Evolutionary conservation across 2,888 invertebrate species (phyloP).

Genomic region (Aricia artaxerxes): DNA sequence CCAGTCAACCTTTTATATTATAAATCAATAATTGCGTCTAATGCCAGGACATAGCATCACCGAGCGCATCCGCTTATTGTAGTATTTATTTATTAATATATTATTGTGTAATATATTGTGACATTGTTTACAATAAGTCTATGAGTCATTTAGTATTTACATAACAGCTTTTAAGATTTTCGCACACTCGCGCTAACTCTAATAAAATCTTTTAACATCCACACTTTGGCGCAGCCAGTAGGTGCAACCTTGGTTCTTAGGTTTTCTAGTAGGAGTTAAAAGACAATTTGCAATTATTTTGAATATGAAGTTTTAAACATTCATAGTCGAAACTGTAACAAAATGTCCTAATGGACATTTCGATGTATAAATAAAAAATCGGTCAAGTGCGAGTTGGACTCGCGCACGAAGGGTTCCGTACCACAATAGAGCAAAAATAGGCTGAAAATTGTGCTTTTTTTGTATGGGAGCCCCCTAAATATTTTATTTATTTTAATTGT

Average conservation of each 20-base stretch:
- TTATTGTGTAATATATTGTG: background rate
- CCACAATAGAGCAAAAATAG: no score
- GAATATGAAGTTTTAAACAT: background rate
- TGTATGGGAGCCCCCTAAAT: no score
- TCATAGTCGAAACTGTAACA: no score
- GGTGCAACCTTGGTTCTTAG: background rate
- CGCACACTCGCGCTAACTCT: background rate
- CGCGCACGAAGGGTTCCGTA: no score
- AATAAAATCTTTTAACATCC: conserved; percentile 3
- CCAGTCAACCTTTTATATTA: conserved; percentile 7
- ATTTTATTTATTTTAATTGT: no score
- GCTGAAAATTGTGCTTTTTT: no score
- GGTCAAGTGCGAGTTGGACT: no score
- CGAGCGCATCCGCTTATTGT: conserved; percentile 21
- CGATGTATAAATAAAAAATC: no score
- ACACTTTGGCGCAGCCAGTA: background rate
- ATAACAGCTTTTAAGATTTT: background rate
- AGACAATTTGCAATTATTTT: background rate
- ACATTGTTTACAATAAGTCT: conserved; percentile 10
- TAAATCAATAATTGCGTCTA: conserved; percentile 15
- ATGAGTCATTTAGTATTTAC: conserved; percentile 8
- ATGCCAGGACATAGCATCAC: background rate
- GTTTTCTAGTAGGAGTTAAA: background rate
- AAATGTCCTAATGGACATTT: no score
- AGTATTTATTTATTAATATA: conserved; percentile 22